Conservation (phyloP, 2,113 vertebrate genomes). For the Phylloscopus trochilus region DNA sequence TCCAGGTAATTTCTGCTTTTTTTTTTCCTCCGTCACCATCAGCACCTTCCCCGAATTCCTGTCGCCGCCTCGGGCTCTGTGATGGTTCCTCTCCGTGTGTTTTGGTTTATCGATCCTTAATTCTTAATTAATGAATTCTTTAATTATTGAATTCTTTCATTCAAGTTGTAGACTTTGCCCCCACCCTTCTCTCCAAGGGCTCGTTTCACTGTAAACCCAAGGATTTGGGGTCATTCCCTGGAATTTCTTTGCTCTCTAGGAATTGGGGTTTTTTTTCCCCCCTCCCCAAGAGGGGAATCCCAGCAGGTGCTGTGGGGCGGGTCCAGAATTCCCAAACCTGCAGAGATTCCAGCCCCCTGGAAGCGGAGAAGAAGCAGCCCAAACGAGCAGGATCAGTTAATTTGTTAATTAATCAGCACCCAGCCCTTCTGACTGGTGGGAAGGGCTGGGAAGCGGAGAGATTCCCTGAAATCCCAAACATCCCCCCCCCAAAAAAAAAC, state of each 20-base stretch:
- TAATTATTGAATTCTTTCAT: not conserved
- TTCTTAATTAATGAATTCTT: too few species aligned
- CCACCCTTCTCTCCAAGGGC: not conserved
- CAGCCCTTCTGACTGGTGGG: not conserved
- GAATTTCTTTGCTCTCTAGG: not conserved
- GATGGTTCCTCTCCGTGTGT: not conserved
- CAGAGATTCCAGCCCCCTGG: not conserved
- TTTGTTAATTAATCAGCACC: not conserved
- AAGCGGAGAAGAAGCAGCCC: not conserved
- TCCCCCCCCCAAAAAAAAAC: not conserved
- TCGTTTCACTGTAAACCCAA: not conserved
- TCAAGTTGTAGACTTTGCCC: accelerated
- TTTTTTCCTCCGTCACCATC: not conserved
- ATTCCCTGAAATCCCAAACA: not conserved
- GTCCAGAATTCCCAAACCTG: not conserved
- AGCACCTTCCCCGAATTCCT: not conserved
- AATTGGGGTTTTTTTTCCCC: accelerated
- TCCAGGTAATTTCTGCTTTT: not conserved
- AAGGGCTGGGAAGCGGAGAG: not conserved
- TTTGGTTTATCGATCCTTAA: not conserved
- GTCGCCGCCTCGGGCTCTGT: not conserved
- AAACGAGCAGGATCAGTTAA: not conserved
- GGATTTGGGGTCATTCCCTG: not conserved
- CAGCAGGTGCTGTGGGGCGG: not conserved
- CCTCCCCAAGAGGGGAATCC: not conserved